Percentiles rank a stretch among this genome's conserved stretches.
Conservation (phyloP, 2,888 invertebrate genomes). For the Sinentomon sp. region DNA sequence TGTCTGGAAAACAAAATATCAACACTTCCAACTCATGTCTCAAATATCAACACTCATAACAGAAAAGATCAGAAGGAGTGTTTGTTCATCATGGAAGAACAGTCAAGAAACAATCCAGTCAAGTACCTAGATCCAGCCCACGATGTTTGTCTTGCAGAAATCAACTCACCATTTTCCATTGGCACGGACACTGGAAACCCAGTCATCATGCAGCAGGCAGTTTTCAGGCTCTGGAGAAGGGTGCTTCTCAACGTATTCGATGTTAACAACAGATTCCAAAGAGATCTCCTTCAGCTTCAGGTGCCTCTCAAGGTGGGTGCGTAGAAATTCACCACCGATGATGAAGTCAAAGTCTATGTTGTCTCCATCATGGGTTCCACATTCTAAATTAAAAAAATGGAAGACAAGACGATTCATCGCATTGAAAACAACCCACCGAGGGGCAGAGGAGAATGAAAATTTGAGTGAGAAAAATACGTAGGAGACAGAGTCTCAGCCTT, state of each 20-base stretch:
- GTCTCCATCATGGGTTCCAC: conserved; percentile 17
- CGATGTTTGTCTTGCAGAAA: too few species aligned
- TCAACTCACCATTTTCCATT: conserved; percentile 34
- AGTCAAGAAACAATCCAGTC: conserved; percentile 7
- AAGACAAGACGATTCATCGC: conserved; percentile 1
- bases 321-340: conserved; percentile 51
- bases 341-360: conserved; percentile 59
- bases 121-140: not conserved
- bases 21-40: too few species aligned
- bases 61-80: too few species aligned
- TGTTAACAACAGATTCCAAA: conserved; percentile 53
- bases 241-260: conserved; percentile 72
- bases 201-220: conserved; percentile 81
- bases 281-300: conserved; percentile 43
- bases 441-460: too few species aligned
- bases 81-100: too few species aligned
- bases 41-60: too few species aligned
- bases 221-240: conserved; percentile 79
- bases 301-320: conserved; percentile 34
- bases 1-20: too few species aligned
- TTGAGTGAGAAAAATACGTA: too few species aligned
- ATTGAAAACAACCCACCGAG: too few species aligned
- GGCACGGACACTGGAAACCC: conserved; percentile 70
- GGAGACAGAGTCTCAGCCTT: too few species aligned
- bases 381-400: conserved; percentile 12